Evolutionary conservation across 2,797 vertebrate species (phyloP), one percentile per base, ranked within the genome.

Genomic region (Erithacus rubecula): DNA sequence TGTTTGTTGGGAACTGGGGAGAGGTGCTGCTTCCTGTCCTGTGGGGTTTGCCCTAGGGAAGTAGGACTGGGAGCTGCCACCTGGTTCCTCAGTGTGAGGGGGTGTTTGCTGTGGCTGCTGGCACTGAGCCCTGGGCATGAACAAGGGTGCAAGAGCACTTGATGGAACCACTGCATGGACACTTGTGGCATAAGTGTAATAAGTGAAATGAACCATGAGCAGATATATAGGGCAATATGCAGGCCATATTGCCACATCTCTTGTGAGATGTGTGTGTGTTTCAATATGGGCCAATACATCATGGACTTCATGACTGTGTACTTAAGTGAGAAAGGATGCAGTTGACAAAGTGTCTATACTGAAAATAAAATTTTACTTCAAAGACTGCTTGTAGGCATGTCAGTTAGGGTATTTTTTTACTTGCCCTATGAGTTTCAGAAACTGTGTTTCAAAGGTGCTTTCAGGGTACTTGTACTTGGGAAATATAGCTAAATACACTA

Each of bases 321-420:
- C 8, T 1, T 36, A 52, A 76, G 52, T 69, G 29, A 86, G 53
- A 86, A 86, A 81, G 51, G 37, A 81, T 93, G 53, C 58, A 78
- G 67, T 37, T 93, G 51, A 78, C 74, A 92, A 83, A 90, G 60
- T 81, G 20, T 83, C 86, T 92, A 51, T 78, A 65, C 26, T 21
- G 30, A 71, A 89, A 75, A 60, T 46, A 69, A 65, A 43, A 49
- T 68, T 78, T 64, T 63, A 18, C 37, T 71, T 91, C 27, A 71
- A 70, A 56, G 41, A 22, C 19, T 90, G 53, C 26, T 90, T 63
- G 12, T 30, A 75, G 65, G 19, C 77, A 64, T 76, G 46, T 81
- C 36, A 67, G 4, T 26, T 36, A 43, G 21, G 36, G 0, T 19
- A 41, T 6, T 59, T 47, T 65, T 87, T 72, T 32, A 63, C 32